Evolutionary conservation across 2,797 vertebrate species (phyloP), one percentile per base, ranked within the genome.

Genomic region (Acipenser ruthenus): DNA sequence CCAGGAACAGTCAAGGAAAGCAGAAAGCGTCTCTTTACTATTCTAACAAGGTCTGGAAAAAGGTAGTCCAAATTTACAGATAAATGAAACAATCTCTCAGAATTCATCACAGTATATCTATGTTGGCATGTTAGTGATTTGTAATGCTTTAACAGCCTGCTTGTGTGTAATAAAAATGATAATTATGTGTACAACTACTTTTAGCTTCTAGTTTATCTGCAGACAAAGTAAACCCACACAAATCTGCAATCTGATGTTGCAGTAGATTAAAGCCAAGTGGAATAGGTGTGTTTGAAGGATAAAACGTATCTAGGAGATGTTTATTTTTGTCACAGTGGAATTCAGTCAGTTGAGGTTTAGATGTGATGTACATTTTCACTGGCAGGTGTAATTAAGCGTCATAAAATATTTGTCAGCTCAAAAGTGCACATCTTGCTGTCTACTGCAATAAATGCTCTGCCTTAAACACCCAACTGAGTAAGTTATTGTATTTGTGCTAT

Each of bases 331-430:
- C 71, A 37, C 5, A 73, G 65, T 69, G 62, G 10, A 52, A 59
- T 2, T 53, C 51, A 69, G 66, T 49, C 51, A 8, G 53, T 62
- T 58, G 72, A 67, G 64, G 70, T 77, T 73, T 61, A 71, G 72
- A 79, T 66, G 66, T 11, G 9, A 69, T 63, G 67, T 64, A 23
- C 15, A 61, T 56, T 13, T 75, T 52, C 65, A 48, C 49, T 74
- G 65, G 8, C 65, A 68, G 71, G 15, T 71, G 68, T 73, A 76
- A 69, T 62, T 69, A 65, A 1, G 62, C 50, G 67, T 67, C 68
- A 77, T 75, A 74, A 73, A 69, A 74, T 66, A 70, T 71, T 58
- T 65, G 59, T 68, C 63, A 67, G 59, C 51, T 59, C 59, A 65
- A 67, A 69, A 69, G 23, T 4, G 71, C 66, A 51, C 37, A 48